phyloP scores from a whole-genome alignment of 2,113 vertebrate species.

The Ariopsis seemanni region DNA sequence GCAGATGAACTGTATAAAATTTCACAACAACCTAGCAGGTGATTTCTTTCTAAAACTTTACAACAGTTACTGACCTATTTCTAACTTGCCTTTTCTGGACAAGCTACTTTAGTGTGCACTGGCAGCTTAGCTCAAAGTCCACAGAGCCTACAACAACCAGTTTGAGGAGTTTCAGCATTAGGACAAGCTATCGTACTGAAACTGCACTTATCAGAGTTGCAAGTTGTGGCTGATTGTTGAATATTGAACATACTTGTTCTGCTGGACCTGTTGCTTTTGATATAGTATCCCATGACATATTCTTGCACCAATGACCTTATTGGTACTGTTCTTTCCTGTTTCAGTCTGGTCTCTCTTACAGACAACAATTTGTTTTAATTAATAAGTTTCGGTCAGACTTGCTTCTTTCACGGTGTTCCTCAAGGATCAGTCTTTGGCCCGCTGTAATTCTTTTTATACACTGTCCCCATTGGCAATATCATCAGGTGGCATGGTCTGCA shows the following conservation, averaged over 20 bases:
- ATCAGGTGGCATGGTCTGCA: background rate
- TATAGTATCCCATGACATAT: background rate
- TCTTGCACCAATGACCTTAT: background rate
- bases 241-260: background rate
- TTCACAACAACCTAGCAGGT: background rate
- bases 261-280: background rate
- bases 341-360: background rate
- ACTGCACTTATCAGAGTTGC: background rate
- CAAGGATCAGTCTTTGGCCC: background rate
- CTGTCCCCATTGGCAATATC: background rate
- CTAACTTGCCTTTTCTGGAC: background rate
- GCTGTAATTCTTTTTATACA: background rate
- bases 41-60: background rate
- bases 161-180: background rate
- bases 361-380: background rate
- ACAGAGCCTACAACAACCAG: background rate
- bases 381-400: background rate
- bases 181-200: background rate
- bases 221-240: background rate
- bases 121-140: background rate
- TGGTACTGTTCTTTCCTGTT: background rate
- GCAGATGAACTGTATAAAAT: background rate
- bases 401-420: background rate
- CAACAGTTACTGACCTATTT: background rate
- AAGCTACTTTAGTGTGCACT: background rate